These are phyloP conservation scores for Periophthalmus modestus DNA, from an alignment of 2,113 vertebrate genomes.

Conservation along the genomic window DNA sequence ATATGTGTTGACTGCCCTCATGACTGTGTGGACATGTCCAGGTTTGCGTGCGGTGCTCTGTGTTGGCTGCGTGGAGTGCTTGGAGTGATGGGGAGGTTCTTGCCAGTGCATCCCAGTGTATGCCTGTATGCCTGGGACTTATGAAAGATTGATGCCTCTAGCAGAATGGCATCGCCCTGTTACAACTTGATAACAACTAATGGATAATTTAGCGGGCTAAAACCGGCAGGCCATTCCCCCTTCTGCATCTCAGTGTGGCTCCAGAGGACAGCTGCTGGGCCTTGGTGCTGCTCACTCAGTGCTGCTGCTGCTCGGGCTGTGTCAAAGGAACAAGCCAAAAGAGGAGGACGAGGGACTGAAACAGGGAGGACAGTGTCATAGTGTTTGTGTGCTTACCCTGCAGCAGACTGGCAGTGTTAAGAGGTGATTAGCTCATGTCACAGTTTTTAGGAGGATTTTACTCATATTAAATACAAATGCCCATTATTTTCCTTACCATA, in stretches of 20 bases:
- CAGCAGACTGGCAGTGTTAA: slow-evolving; percentile 32
- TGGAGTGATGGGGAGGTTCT: slow-evolving; percentile 60
- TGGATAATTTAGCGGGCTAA: slow-evolving; percentile 93
- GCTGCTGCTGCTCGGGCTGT: slow-evolving; percentile 32
- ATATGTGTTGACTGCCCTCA: slow-evolving; percentile 54
- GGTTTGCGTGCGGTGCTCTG: slow-evolving; percentile 57
- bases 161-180: slow-evolving; percentile 92
- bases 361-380: slow-evolving; percentile 4
- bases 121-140: slow-evolving; percentile 84
- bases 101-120: slow-evolving; percentile 76
- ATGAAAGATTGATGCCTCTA: slow-evolving; percentile 97
- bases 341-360: slow-evolving; percentile 14
- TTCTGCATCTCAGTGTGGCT: slow-evolving; percentile 31
- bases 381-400: slow-evolving; percentile 12
- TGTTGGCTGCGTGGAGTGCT: slow-evolving; percentile 31
- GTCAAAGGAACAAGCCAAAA: slow-evolving; percentile 34
- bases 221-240: slow-evolving; percentile 75
- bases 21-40: slow-evolving; percentile 46
- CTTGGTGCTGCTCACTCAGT: slow-evolving; percentile 24
- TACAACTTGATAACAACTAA: slow-evolving; percentile 98
- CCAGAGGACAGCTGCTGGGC: slow-evolving; percentile 61
- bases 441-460: slow-evolving; percentile 17
- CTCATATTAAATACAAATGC: slow-evolving; percentile 1
- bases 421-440: slow-evolving; percentile 45
- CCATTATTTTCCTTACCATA: too few relatives aligned